Evolutionary conservation across 2,888 invertebrate genomes (phyloP).

Genomic region (Drosophila flavopinicola): DNA sequence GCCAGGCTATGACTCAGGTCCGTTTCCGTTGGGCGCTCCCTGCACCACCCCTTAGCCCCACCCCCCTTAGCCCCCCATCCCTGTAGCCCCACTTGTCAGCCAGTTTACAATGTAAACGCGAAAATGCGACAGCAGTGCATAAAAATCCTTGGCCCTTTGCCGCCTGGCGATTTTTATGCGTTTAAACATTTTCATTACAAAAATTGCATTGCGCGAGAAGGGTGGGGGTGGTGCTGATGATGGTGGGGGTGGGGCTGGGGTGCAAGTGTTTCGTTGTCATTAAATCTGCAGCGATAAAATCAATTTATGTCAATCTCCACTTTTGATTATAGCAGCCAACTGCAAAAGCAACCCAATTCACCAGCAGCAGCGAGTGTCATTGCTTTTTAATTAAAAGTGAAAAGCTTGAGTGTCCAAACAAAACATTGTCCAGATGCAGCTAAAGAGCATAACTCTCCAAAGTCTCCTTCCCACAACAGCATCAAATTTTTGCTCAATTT

Average conservation of each 20-base stretch:
- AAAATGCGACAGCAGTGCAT: slow-evolving; percentile 80
- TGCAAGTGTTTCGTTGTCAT: slow-evolving; percentile 75
- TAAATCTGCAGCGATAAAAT: slow-evolving; percentile 79
- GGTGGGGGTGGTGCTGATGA: background rate
- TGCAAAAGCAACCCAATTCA: slow-evolving; percentile 36
- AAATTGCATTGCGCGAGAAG: slow-evolving; percentile 69
- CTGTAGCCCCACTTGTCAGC: slow-evolving; percentile 78
- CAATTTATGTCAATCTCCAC: slow-evolving; percentile 78
- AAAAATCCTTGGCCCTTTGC: slow-evolving; percentile 68
- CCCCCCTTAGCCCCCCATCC: slow-evolving; percentile 9
- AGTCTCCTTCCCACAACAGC: slow-evolving; percentile 1
- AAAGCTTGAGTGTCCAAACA: slow-evolving; percentile 77
- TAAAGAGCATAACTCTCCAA: slow-evolving; percentile 23
- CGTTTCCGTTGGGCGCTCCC: slow-evolving; percentile 55
- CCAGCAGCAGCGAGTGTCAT: slow-evolving; percentile 56
- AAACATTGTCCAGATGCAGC: slow-evolving; percentile 58
- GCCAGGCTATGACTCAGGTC: slow-evolving; percentile 69
- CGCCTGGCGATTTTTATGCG: slow-evolving; percentile 71
- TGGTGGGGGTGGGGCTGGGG: background rate
- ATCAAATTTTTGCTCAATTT: slow-evolving; percentile 59
- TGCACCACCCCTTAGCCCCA: background rate
- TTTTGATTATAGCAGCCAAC: slow-evolving; percentile 64
- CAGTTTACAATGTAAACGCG: slow-evolving; percentile 81
- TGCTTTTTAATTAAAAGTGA: slow-evolving; percentile 76
- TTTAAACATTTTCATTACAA: slow-evolving; percentile 80